Percentiles rank a stretch among this genome's conserved stretches.
Evolutionary conservation across 2,113 vertebrate genomes (phyloP).

Genomic region (Orthonyx spaldingii): DNA sequence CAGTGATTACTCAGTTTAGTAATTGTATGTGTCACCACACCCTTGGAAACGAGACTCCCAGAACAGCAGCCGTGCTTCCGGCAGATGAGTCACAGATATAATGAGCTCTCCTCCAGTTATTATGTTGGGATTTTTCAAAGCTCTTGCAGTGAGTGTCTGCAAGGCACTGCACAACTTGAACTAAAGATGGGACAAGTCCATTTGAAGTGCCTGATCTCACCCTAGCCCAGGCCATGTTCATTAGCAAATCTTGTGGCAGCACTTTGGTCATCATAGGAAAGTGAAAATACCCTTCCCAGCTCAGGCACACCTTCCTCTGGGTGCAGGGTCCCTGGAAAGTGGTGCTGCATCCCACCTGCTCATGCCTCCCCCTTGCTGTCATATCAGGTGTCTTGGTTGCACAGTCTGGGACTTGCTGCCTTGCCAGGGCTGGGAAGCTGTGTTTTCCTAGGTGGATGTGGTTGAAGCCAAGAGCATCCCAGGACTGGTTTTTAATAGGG

Average conservation of each 20-base stretch:
- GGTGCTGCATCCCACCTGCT: not conserved
- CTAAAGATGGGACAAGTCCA: not conserved
- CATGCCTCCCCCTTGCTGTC: accelerated
- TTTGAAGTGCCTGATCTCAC: not conserved
- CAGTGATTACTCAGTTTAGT: not conserved
- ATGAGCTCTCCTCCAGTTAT: not conserved
- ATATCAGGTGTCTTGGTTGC: accelerated
- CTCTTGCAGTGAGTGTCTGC: not conserved
- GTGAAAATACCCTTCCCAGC: not conserved
- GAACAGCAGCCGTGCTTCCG: not conserved
- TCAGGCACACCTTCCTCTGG: not conserved
- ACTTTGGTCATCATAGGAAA: not conserved
- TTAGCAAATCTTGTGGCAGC: not conserved
- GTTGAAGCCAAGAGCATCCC: not conserved
- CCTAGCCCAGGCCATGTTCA: not conserved
- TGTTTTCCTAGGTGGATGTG: not conserved
- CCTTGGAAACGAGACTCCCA: not conserved
- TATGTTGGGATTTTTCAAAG: not conserved
- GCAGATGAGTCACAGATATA: not conserved
- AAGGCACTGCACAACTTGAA: not conserved
- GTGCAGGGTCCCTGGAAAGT: not conserved
- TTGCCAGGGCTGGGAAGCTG: not conserved
- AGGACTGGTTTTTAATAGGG: not conserved
- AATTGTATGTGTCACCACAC: not conserved
- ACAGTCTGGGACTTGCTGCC: not conserved